Evolutionary conservation across 2,797 vertebrate species (phyloP).

Genomic region (Rhynchotus rufescens): DNA sequence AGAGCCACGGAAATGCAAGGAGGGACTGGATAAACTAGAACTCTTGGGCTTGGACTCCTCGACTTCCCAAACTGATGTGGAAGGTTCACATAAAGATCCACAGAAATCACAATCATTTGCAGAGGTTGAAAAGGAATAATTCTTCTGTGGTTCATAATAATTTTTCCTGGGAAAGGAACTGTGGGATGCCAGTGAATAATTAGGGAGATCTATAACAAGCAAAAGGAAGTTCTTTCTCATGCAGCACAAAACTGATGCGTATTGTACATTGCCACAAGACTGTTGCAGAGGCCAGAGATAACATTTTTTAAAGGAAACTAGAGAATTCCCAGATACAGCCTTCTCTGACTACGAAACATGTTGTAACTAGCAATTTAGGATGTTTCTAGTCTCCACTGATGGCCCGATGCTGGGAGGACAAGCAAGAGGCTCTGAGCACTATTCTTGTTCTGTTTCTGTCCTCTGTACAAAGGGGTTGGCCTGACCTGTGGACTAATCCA

Average conservation of each 20-base stretch:
- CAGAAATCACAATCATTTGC: neutral
- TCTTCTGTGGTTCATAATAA: neutral
- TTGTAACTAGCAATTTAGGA: neutral
- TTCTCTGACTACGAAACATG: neutral
- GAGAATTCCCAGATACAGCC: neutral
- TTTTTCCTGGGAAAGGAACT: neutral
- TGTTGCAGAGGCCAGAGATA: neutral
- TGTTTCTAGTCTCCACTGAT: neutral
- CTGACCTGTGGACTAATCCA: neutral
- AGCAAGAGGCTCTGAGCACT: neutral
- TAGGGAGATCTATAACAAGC: neutral
- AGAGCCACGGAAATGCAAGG: neutral
- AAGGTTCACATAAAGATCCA: neutral
- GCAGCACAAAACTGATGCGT: neutral
- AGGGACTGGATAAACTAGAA: neutral
- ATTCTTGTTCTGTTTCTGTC: neutral
- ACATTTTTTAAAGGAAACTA: neutral
- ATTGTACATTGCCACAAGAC: neutral
- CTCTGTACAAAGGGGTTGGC: neutral
- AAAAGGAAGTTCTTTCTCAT: neutral
- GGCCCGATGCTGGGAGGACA: neutral
- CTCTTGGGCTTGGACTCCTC: neutral
- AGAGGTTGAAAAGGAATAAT: neutral
- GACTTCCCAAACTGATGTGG: neutral
- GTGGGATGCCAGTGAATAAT: rapidly evolving